Base-by-base conservation (phyloP, 2,113 vertebrate species). In the Campylomormyrus tamandua region DNA sequence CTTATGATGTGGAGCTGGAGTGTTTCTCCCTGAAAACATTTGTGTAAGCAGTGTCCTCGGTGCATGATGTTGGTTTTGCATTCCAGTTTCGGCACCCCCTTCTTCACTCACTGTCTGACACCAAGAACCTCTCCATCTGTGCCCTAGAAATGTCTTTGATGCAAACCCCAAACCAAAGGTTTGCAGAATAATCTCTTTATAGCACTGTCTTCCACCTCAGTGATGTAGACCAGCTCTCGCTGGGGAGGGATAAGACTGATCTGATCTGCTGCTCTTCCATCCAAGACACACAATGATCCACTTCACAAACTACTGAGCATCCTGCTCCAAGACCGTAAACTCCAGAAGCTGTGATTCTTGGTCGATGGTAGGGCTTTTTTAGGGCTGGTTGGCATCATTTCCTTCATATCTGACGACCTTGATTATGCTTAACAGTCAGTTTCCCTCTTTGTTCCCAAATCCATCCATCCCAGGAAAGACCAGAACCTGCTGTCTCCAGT, bases 401-500 rank as follows among this genome's bases (percentile, higher is more conserved):
- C 13, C 1, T 39, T 42, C 35, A 80, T 42, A 80, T 80, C 4
- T 80, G 17, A 39, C 6, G 15, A 19, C 35, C 31, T 87, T 27
- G 49, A 35, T 15, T 39, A 15, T 88, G 39, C 13, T 1, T 42
- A 9, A 24, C 77, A 80, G 87, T 39, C 46, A 8, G n/a, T 58
- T 50, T 46, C 89, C 24, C 35, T 45, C 48, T 48, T 42, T 80
- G 13, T 42, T 80, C 31, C 74, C 35, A 80, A 80, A 42, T 15
- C 74, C 74, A 42, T 39, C n/a, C 35, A 42, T 80, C 74, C 35
- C 74, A 99, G 98, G 94, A 99, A 98, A 92, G 98, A 99, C 91
- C 98, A 99, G 95, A 99, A 99, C 94, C 96, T 99, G 87, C 94
- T 99, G 46, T 99, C 98, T 5, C 98, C 98, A 0, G 98, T 99